A percentile compares a stretch with the other conserved stretches of the same genome.
Conservation (phyloP, 2,888 invertebrate genomes). For the Polietes domitor region DNA sequence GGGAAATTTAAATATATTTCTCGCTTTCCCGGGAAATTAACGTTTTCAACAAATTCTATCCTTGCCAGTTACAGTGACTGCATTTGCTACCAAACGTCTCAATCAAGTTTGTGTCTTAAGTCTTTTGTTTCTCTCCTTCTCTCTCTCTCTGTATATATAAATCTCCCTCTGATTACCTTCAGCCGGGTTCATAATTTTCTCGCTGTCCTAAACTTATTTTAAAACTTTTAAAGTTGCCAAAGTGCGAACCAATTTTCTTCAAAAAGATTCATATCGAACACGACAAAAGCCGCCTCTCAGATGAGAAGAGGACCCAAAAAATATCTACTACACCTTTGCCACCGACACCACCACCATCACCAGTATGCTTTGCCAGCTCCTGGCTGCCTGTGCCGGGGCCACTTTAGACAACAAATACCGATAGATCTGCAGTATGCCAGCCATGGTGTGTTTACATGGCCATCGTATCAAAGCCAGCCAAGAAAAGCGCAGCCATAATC, state of each 20-base stretch:
- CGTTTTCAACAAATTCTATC: too few species aligned
- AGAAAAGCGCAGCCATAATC: slow-evolving; percentile 60
- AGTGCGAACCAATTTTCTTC: slow-evolving; percentile 69
- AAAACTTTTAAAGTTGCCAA: slow-evolving; percentile 20
- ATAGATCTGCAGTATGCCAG: slow-evolving; percentile 59
- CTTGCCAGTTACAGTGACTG: too few species aligned
- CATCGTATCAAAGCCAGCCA: not conserved
- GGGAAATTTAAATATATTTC: too few species aligned
- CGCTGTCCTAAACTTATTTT: slow-evolving; percentile 25
- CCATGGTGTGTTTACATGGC: slow-evolving; percentile 15
- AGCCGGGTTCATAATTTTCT: slow-evolving; percentile 69
- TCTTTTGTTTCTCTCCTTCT: not conserved
- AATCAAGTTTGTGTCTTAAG: slow-evolving; percentile 18
- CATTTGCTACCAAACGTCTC: too few species aligned
- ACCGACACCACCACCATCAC: slow-evolving; percentile 24
- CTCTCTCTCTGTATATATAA: not conserved
- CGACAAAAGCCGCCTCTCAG: slow-evolving; percentile 59
- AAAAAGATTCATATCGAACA: slow-evolving; percentile 67
- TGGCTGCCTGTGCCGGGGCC: not conserved
- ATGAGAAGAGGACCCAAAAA: slow-evolving; percentile 29
- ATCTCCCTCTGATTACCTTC: slow-evolving; percentile 11
- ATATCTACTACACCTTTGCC: slow-evolving; percentile 54
- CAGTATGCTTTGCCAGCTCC: slow-evolving; percentile 10
- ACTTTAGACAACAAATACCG: slow-evolving; percentile 42
- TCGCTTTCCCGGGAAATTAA: too few species aligned